Base-by-base conservation (phyloP, 2,888 invertebrate genomes). In the Drosophila limbata region DNA sequence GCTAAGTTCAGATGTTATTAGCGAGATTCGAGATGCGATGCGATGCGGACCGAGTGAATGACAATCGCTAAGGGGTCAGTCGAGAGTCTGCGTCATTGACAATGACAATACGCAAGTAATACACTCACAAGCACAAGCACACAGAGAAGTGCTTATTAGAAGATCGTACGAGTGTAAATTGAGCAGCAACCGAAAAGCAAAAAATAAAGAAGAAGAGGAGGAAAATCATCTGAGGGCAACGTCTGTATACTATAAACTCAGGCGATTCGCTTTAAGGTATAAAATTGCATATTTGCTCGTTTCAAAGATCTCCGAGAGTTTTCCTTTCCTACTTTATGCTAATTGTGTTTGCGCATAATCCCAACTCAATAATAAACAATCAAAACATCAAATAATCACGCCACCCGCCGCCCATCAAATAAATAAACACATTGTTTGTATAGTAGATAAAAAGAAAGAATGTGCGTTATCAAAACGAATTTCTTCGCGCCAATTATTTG, bases 141-240 rank as follows among this genome's bases (percentile, higher is more conserved):
- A 64, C 2, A n/a, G 37, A n/a, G 37, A 37, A 19, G 35, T 52
- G 71, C 72, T 60, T 74, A 74, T 73, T 85, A 79, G 69, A 75
- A 76, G 67, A 86, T 84, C 86, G 75, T 84, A 86, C 84, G 84
- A 84, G 84, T 80, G 69, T 72, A 83, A 85, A 85, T 83, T 83
- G 67, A 75, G 51, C 64, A 65, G 53, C 45, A 53, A 63, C 64
- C 61, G 70, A 53, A 28, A 25, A 25, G 25, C 25, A 25, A 25
- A 25, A 31, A 48, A 2, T 28, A 28, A 28, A 28, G 8, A 62
- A 28, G 25, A 9, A 31, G 5, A 50, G 6, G 33, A 57, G 25
- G 17, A 21, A 51, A 4, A 48, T 35, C 45, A 51, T 15, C 67
- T 42, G 70, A 62, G 70, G 70, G 73, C 69, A 69, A 62, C 51